A percentile compares a stretch with the other conserved stretches of the same genome.
These are phyloP conservation scores for Plecturocebus donacophilus DNA, from an alignment of 2,113 vertebrate genomes.

Conservation along the genomic window DNA sequence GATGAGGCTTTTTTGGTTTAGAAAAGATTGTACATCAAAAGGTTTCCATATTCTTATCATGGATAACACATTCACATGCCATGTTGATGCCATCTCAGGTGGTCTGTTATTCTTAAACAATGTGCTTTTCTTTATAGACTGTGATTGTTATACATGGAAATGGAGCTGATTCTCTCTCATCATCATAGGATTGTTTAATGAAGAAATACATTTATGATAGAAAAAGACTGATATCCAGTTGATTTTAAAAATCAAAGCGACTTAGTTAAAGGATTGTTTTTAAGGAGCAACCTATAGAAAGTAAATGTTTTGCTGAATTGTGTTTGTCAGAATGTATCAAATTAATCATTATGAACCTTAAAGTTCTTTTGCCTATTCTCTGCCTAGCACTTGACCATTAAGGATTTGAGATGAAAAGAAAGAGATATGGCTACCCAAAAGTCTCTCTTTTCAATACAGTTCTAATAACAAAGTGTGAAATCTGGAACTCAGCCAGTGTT, in stretches of 20 bases:
- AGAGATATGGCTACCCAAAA: conserved; percentile 29
- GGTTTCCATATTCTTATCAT: background rate
- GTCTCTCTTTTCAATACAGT: conserved; percentile 60
- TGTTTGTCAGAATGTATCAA: conserved; percentile 74
- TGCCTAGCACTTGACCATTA: conserved; percentile 57
- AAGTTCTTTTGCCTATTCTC: conserved; percentile 47
- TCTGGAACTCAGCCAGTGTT: conserved; percentile 69
- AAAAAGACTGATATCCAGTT: conserved; percentile 56
- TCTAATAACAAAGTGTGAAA: conserved; percentile 57
- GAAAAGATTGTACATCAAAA: background rate
- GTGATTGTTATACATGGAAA: background rate
- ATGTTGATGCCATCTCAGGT: background rate
- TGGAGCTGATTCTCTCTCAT: background rate
- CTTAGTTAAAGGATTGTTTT: conserved; percentile 45
- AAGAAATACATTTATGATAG: conserved; percentile 7
- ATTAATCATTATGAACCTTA: conserved; percentile 64
- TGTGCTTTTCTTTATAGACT: background rate
- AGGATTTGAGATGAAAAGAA: conserved; percentile 66
- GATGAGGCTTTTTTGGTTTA: background rate
- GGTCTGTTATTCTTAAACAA: background rate
- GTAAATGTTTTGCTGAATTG: conserved; percentile 66
- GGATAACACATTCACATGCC: background rate
- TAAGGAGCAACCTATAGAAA: conserved; percentile 64
- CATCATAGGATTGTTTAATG: conserved; percentile 18
- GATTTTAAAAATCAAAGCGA: conserved; percentile 66